A percentile compares a stretch with the other conserved stretches of the same genome.
Conservation (phyloP, 2,113 vertebrate species). For the Clarias macrocephalus region DNA sequence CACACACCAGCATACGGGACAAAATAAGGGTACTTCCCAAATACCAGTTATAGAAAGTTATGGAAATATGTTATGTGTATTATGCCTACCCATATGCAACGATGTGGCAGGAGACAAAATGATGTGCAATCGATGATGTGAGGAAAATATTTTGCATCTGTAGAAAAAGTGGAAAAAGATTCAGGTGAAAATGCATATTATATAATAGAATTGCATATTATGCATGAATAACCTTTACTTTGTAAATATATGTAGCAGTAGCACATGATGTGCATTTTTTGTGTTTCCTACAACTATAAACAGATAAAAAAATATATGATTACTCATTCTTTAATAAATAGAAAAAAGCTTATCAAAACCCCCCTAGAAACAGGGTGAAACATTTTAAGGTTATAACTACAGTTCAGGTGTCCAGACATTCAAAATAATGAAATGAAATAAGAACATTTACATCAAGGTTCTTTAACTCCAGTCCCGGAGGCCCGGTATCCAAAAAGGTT, state of each 20-base stretch:
- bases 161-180: constrained; percentile 49
- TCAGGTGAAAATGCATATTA: background rate
- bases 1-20: background rate
- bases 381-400: background rate
- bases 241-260: background rate
- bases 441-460: background rate
- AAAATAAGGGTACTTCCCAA: background rate
- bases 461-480: too few relatives aligned
- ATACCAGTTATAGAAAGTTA: background rate
- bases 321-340: background rate
- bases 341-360: background rate
- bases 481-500: too few relatives aligned
- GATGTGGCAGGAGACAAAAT: constrained; percentile 77
- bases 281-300: background rate
- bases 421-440: background rate
- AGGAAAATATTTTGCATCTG: constrained; percentile 82
- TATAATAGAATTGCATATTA: background rate
- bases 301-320: background rate
- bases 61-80: background rate
- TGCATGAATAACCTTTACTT: background rate
- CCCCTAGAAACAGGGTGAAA: background rate
- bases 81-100: constrained; percentile 84
- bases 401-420: background rate
- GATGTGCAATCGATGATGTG: constrained; percentile 75
- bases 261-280: background rate